A percentile compares a stretch with the other conserved stretches of the same genome.
These are phyloP conservation scores for Perodicticus potto DNA, from an alignment of 2,797 vertebrate species.

Conservation along the genomic window DNA sequence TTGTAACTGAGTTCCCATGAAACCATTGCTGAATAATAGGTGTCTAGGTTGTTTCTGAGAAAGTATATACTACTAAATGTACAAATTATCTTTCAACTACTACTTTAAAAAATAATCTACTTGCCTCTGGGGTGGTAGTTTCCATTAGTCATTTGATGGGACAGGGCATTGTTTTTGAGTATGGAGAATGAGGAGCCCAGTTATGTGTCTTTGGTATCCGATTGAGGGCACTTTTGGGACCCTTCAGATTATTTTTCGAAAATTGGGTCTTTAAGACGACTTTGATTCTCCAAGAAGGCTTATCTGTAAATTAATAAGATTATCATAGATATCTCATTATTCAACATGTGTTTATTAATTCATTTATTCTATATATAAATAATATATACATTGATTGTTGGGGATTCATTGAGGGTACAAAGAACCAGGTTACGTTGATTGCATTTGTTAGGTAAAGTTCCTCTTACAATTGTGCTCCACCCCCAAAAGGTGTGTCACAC, in stretches of 20 bases:
- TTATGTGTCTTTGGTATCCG: neutral
- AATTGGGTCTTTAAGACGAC: neutral
- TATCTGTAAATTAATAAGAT: neutral
- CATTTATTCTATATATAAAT: neutral
- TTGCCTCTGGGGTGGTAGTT: neutral
- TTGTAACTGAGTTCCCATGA: neutral
- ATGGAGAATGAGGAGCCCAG: neutral
- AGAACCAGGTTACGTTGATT: too few species aligned
- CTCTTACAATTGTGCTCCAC: too few species aligned
- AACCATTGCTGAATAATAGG: neutral
- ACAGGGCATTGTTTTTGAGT: neutral
- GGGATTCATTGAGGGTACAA: too few species aligned
- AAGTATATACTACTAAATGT: neutral
- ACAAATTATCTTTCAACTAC: neutral
- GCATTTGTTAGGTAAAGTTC: too few species aligned
- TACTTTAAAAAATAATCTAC: neutral
- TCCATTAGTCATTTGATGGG: neutral
- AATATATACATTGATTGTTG: too few species aligned
- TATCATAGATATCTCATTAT: neutral
- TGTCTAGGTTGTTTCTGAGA: neutral
- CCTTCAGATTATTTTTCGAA: neutral
- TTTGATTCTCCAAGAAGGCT: neutral
- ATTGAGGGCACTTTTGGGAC: neutral
- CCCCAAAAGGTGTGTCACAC: too few species aligned
- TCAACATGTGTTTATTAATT: neutral